Evolutionary conservation across 2,113 vertebrate species (phyloP).

Genomic region (Aphelocoma coerulescens): DNA sequence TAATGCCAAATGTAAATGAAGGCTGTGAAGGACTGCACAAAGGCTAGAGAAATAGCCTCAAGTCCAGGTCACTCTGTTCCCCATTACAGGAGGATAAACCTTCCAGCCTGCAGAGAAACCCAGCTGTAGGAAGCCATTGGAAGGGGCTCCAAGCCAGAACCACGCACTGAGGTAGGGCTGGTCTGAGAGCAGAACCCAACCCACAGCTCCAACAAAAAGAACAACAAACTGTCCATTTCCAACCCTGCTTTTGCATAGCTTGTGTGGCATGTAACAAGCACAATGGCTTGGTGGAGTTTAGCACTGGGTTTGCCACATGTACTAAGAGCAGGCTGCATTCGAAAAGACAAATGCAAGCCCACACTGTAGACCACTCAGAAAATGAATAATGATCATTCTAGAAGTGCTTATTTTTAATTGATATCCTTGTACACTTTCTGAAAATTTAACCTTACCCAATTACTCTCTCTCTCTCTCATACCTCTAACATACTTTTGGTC

Average conservation of each 20-base stretch:
- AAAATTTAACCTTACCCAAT: background rate
- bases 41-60: background rate
- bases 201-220: background rate
- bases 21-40: background rate
- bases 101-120: background rate
- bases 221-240: background rate
- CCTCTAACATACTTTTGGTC: background rate
- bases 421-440: background rate
- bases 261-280: fast-evolving
- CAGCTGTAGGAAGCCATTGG: background rate
- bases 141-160: background rate
- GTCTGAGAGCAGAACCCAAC: background rate
- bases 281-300: background rate
- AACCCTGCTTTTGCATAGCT: background rate
- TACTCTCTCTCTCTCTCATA: background rate
- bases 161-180: background rate
- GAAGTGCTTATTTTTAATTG: background rate
- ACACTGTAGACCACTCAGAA: background rate
- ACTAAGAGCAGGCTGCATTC: background rate
- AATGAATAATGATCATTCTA: background rate
- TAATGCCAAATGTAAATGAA: background rate
- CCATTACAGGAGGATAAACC: background rate
- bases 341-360: background rate
- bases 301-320: background rate
- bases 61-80: background rate